Percentiles rank a stretch among this genome's conserved stretches.
These are phyloP conservation scores for Chloebia gouldiae DNA, from an alignment of 2,113 vertebrate species.

Conservation along the genomic window DNA sequence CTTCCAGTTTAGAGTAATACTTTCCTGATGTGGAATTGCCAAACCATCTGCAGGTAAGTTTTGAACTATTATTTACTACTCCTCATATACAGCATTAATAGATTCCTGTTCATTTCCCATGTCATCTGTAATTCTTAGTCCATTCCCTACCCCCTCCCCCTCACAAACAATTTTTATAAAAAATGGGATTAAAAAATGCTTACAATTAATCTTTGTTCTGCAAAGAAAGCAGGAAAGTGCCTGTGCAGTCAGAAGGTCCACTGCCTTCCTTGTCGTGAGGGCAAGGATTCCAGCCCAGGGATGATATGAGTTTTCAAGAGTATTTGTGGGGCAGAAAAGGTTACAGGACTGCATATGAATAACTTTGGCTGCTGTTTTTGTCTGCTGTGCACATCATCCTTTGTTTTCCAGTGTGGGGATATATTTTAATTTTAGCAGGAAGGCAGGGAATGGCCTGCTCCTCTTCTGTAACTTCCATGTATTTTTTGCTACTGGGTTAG, in stretches of 20 bases:
- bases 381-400: neutral
- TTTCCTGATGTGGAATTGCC: neutral
- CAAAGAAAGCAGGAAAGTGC: neutral
- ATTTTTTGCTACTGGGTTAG: neutral
- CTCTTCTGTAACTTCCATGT: neutral
- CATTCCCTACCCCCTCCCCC: rapidly evolving
- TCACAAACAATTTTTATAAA: neutral
- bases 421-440: neutral
- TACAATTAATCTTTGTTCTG: neutral
- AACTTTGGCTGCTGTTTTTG: neutral
- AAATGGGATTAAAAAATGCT: neutral
- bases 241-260: rapidly evolving
- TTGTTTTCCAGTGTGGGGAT: neutral
- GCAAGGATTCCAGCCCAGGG: neutral
- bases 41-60: neutral
- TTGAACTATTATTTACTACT: neutral
- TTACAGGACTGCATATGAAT: neutral
- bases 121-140: neutral
- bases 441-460: neutral
- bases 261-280: neutral
- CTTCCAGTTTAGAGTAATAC: neutral
- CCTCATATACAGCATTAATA: neutral
- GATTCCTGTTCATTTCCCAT: neutral
- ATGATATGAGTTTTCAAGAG: rapidly evolving
- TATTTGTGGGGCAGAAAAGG: neutral